Percentiles rank a stretch among this genome's conserved stretches.
Conservation (phyloP, 2,113 vertebrate genomes). For the Neofelis nebulosa region DNA sequence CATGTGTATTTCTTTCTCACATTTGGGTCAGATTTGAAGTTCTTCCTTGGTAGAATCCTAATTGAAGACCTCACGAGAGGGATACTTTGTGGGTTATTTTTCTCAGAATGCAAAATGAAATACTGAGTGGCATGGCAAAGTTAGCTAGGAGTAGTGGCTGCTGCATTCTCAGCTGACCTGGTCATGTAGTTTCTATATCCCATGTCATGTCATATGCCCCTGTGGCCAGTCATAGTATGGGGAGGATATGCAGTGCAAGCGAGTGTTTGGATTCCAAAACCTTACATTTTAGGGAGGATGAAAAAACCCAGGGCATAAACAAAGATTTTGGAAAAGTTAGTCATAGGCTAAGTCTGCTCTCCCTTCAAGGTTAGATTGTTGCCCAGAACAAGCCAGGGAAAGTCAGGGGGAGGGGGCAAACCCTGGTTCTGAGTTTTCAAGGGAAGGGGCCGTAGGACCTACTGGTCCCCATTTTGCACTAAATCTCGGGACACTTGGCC, state of each 20-base stretch:
- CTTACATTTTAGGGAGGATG: background rate
- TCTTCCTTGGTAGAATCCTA: background rate
- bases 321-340: constrained; percentile 1
- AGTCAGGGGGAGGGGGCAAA: background rate
- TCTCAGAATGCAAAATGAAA: background rate
- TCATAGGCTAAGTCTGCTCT: background rate
- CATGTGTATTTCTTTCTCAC: background rate
- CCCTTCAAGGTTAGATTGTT: background rate
- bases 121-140: background rate
- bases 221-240: background rate
- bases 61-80: background rate
- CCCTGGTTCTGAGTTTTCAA: background rate
- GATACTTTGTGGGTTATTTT: background rate
- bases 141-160: background rate
- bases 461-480: background rate
- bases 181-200: background rate
- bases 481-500: background rate
- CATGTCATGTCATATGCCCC: background rate
- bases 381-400: background rate
- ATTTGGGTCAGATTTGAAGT: background rate
- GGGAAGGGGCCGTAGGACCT: background rate
- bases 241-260: background rate
- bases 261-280: constrained; percentile 28
- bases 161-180: background rate
- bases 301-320: background rate